phyloP scores from a whole-genome alignment of 1,140 invertebrate genomes.

The Drosophila repleta region DNA sequence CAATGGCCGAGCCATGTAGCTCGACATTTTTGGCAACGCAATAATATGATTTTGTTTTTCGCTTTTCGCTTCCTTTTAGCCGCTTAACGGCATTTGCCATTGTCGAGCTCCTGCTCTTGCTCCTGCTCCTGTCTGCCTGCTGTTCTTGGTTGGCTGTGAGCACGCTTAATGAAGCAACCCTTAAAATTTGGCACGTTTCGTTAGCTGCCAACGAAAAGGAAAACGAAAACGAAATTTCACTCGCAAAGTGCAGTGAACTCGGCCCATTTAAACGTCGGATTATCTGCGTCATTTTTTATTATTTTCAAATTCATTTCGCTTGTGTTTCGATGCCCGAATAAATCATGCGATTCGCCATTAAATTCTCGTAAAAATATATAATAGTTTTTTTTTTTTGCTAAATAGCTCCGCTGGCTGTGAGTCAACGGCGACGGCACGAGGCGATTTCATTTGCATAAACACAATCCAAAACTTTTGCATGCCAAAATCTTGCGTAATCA shows the following conservation, averaged over 20 bases:
- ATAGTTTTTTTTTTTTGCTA: conserved; percentile 27
- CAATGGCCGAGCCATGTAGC: conserved; percentile 14
- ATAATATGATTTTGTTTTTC: conserved; percentile 57
- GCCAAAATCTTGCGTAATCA: conserved; percentile 59
- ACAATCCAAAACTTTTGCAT: conserved; percentile 48
- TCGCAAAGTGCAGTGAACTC: conserved; percentile 65
- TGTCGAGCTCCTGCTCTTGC: conserved; percentile 18
- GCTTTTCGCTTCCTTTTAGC: conserved; percentile 23
- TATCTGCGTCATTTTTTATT: conserved; percentile 35
- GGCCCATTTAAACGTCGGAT: conserved; percentile 37
- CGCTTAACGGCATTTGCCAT: conserved; percentile 56
- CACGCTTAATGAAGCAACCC: conserved; percentile 76
- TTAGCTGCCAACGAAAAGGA: conserved; percentile 47
- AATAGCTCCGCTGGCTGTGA: conserved; percentile 22
- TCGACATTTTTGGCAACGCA: conserved; percentile 56
- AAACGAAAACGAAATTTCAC: conserved; percentile 53
- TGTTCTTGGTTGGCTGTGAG: conserved; percentile 17
- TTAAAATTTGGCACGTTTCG: conserved; percentile 76
- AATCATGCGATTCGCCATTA: conserved; percentile 38
- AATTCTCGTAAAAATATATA: conserved; percentile 1
- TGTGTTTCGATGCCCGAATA: conserved; percentile 22
- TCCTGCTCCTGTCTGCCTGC: not conserved
- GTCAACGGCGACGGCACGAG: conserved; percentile 37
- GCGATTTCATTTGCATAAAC: conserved; percentile 67
- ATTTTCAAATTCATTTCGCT: conserved; percentile 1